Percentiles rank a stretch among this genome's conserved stretches.
Conservation (phyloP, 2,113 vertebrate genomes). For the Oostethus manadensis region DNA sequence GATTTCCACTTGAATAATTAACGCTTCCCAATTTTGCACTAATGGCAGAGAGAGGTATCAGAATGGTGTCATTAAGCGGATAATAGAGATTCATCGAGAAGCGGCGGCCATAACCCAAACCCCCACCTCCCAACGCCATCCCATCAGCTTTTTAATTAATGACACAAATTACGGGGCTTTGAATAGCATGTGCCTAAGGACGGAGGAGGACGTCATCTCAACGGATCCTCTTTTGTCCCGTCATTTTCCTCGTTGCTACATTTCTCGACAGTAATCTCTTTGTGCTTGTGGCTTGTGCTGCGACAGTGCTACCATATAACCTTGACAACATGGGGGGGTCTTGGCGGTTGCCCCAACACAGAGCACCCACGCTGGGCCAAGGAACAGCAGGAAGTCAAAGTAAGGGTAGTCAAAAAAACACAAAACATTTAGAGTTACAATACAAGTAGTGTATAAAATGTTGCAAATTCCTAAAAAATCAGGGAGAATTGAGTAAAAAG, state of each 20-base stretch:
- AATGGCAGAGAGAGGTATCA: conserved; percentile 67
- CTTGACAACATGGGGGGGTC: conserved; percentile 57
- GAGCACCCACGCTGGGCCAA: conserved; percentile 27
- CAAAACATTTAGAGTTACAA: conserved; percentile 46
- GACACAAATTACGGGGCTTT: conserved; percentile 67
- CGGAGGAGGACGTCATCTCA: conserved; percentile 55
- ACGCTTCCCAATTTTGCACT: conserved; percentile 67
- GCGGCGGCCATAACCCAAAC: conserved; percentile 37
- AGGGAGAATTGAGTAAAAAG: too few species aligned
- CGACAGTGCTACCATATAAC: conserved; percentile 51
- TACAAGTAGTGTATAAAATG: background rate
- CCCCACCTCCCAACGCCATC: conserved; percentile 35
- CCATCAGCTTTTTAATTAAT: conserved; percentile 70
- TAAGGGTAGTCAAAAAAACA: conserved; percentile 30
- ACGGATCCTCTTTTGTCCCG: conserved; percentile 33
- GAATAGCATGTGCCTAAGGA: conserved; percentile 69
- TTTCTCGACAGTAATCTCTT: conserved; percentile 52
- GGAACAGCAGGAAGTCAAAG: conserved; percentile 19
- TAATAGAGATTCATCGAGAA: conserved; percentile 74
- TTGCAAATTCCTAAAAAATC: too few species aligned
- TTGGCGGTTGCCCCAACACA: conserved; percentile 44
- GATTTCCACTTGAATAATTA: conserved; percentile 73
- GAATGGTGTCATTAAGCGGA: conserved; percentile 67
- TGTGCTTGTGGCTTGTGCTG: conserved; percentile 26
- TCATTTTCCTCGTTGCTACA: conserved; percentile 55